Conservation (phyloP, 2,888 invertebrate genomes). For the Cryptus armator region DNA sequence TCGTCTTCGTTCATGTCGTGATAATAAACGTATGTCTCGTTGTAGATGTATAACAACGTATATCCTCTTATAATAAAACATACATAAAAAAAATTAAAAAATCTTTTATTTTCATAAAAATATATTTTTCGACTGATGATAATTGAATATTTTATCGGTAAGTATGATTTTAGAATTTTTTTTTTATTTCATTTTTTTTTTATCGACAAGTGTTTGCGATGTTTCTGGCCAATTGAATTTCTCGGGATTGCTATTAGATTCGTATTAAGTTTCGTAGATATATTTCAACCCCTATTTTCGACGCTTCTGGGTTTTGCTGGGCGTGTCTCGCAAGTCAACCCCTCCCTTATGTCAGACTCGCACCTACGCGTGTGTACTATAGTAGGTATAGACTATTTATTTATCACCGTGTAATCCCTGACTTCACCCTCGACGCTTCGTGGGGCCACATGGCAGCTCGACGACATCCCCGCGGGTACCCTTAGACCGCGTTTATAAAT, state of each 20-base stretch:
- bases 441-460: conserved; percentile 81
- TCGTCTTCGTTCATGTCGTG: conserved; percentile 79
- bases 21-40: conserved; percentile 73
- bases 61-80: conserved; percentile 61
- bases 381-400: conserved; percentile 78
- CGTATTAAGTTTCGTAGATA: conserved; percentile 41
- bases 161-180: background rate
- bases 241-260: conserved; percentile 46
- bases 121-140: no score
- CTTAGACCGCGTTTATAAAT: conserved; percentile 81
- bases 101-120: background rate
- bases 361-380: conserved; percentile 30
- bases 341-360: conserved; percentile 36
- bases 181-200: background rate
- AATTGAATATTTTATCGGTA: background rate
- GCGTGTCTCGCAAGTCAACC: conserved; percentile 58
- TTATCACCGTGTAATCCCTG: conserved; percentile 84
- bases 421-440: conserved; percentile 79
- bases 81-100: conserved; percentile 31
- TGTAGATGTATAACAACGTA: conserved; percentile 66
- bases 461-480: conserved; percentile 76
- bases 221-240: conserved; percentile 43
- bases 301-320: conserved; percentile 41
- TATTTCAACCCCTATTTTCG: conserved; percentile 45
- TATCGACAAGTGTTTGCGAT: conserved; percentile 55